Evolutionary conservation across 30 jellyfish, hydroid and myxozoan species (phyloP), one percentile per base, ranked within the genome.

Genomic region (Rhopilema esculentum): DNA sequence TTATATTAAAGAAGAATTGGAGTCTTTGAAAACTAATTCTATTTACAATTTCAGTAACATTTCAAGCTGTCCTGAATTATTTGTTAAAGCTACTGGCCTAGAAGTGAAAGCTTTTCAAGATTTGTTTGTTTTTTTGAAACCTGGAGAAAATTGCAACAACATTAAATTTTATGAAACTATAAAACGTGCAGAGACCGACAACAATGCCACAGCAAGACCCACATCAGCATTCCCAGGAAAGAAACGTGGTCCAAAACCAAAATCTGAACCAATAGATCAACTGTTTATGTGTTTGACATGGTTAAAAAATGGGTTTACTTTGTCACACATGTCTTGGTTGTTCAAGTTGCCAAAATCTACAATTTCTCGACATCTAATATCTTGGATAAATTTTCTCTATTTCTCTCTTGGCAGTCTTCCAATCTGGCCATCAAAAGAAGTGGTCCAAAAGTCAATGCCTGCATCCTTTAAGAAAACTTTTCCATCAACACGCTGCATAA

Each of bases 171-270:
- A 86, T 86, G 95, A 77, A 27, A 22, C 49, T 17, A n/a, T 24
- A 71, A 48, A 0, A n/a, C 57, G 16, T 18, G 61, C 68, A 84
- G 57, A 25, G 24, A 23, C 61, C 30, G 74, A 72, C 8, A 73
- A 32, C 57, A 61, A 72, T 50, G 33, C 28, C 33, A 23, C 79
- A 23, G 53, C 29, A 24, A 27, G 30, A 16, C 21, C 57, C 57
- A 40, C 57, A 40, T 40, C 57, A 40, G 57, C 81, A 61, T 24
- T 49, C 24, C 23, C 85, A 28, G 85, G 73, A 40, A 31, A 40
- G 72, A 74, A 74, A 40, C 82, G 61, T 50, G 90, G 89, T 18
- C 95, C 96, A 49, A 80, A 52, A 87, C 95, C 83, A 51, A 87
- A 87, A 85, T 7, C 52, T 26, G 71, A 85, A 23, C 32, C 92